Base-by-base conservation (phyloP, 2,888 invertebrate genomes). In the Melieria crassipennis region DNA sequence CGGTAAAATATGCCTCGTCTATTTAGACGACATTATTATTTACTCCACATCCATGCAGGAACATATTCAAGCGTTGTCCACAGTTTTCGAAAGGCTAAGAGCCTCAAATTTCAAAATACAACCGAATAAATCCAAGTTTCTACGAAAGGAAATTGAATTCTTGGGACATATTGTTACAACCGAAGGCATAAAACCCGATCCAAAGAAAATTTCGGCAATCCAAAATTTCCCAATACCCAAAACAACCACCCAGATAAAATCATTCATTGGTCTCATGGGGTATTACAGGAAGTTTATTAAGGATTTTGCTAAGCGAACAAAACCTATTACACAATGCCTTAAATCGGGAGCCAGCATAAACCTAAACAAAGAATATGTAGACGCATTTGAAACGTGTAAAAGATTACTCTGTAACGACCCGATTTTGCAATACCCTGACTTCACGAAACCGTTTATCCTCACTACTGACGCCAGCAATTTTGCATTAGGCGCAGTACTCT, bases 401-500 rank as follows among this genome's bases (percentile, higher is more conserved):
- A 62, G 71, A 2, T 11, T 69, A 4, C 30, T 79, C 52, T 70
- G 52, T 4, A 70, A 65, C n/a, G 70, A 72, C 10, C 71, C 73
- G 4, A 57, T 75, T 0, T 52, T 76, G 4, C 70, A 72, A 58
- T 71, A 73, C 13, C 76, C 71, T 0, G 73, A 85, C 66, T 86
- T 85, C 60, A 67, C 73, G 0, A 75, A 81, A 73, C 72, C 74
- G 7, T 84, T 84, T 58, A 69, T 75, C 10, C 45, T 84, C 4
- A 81, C 82, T 1, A 83, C 83, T 0, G 83, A 84, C 66, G 83
- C 83, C 0, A 77, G 78, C 10, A 73, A 79, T 30, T 13, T 46
- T 16, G 65, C 56, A 3, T 4, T 65, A 4, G 65, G 65, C 4
- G 65, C 65, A 4, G 56, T 65, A 4, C 5, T 65, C 9, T 16